Evolutionary conservation across 2,113 vertebrate genomes (phyloP).

Genomic region (Panthera tigris): DNA sequence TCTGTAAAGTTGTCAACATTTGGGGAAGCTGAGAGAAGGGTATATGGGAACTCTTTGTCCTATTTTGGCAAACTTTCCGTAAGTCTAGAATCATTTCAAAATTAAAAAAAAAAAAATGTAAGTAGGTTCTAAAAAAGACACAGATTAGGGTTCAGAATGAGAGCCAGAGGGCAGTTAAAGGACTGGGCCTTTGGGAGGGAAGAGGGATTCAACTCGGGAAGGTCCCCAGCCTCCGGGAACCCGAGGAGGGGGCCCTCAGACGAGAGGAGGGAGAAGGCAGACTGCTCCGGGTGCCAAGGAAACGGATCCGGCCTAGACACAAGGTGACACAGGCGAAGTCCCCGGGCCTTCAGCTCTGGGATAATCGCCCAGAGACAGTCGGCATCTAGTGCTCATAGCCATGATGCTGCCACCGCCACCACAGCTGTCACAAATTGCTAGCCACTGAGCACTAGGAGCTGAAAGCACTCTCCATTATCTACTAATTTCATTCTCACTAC

Average conservation of each 20-base stretch:
- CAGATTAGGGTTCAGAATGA: not conserved
- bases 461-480: not conserved
- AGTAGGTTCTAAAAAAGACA: not conserved
- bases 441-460: not conserved
- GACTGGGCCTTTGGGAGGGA: not conserved
- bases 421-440: not conserved
- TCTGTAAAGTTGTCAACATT: not conserved
- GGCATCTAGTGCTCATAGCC: not conserved
- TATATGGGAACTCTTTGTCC: not conserved
- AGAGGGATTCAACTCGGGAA: not conserved
- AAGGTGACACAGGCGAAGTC: not conserved
- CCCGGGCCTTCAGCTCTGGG: not conserved
- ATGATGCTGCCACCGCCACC: not conserved
- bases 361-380: not conserved
- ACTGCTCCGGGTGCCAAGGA: accelerated
- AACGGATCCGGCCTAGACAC: not conserved
- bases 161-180: not conserved
- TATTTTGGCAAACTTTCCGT: not conserved
- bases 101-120: not conserved
- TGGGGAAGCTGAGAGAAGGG: not conserved
- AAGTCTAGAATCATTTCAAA: constrained; percentile 5
- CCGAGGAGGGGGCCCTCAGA: not conserved
- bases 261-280: not conserved
- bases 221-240: not conserved
- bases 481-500: not conserved